phyloP scores from a whole-genome alignment of 2,113 vertebrate genomes.

The Strix uralensis region DNA sequence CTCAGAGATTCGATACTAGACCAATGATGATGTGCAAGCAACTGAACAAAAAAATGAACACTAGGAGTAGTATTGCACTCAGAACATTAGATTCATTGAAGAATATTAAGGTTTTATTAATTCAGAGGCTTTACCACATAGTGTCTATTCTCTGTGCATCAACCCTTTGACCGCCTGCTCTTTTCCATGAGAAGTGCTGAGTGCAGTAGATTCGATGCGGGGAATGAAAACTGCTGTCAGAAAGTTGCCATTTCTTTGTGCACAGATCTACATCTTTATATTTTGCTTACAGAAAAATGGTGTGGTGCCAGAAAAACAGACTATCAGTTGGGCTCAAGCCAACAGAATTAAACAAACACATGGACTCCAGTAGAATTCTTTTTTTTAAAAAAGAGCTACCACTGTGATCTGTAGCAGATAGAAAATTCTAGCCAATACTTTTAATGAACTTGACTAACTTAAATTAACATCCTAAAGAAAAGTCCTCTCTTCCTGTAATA shows the following conservation, averaged over 20 bases:
- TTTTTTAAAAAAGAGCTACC: not conserved
- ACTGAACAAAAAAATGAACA: not conserved
- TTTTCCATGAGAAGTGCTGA: not conserved
- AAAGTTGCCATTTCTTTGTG: not conserved
- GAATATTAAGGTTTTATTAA: conserved; percentile 1
- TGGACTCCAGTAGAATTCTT: not conserved
- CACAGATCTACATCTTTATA: not conserved
- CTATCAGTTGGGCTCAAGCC: not conserved
- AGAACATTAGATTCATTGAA: not conserved
- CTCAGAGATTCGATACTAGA: not conserved
- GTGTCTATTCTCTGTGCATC: not conserved
- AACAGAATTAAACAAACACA: not conserved
- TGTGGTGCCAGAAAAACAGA: not conserved
- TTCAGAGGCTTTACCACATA: not conserved
- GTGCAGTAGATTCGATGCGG: not conserved
- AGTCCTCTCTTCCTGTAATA: not conserved
- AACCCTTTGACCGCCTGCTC: not conserved
- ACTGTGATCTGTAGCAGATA: not conserved
- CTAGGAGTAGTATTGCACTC: not conserved
- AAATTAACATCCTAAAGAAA: not conserved
- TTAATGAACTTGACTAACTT: not conserved
- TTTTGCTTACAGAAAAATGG: not conserved
- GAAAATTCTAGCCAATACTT: not conserved
- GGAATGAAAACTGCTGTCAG: not conserved
- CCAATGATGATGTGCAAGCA: not conserved